Conservation (phyloP, 2,888 invertebrate genomes). For the Aplocera efformata region DNA sequence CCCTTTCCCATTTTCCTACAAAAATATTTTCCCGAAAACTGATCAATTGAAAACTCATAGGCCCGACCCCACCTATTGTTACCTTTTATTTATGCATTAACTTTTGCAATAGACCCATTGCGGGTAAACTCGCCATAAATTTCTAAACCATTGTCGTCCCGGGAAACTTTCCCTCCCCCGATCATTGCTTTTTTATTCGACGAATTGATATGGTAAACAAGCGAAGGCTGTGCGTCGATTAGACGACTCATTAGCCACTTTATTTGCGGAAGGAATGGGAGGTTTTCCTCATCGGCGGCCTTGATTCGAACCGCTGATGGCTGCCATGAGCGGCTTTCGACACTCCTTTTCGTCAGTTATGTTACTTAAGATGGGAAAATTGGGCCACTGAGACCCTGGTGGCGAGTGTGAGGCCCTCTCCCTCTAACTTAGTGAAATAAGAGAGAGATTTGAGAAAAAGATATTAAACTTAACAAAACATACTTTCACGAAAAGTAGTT, state of each 20-base stretch:
- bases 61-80: slow-evolving; percentile 54
- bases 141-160: slow-evolving; percentile 46
- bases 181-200: slow-evolving; percentile 47
- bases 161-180: slow-evolving; percentile 34
- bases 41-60: slow-evolving; percentile 20
- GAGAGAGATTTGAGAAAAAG: too few species aligned
- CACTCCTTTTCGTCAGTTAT: too few species aligned
- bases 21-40: slow-evolving; percentile 15
- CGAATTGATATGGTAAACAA: slow-evolving; percentile 58
- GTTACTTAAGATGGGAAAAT: too few species aligned
- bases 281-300: slow-evolving; percentile 5
- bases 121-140: slow-evolving; percentile 53
- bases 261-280: slow-evolving; percentile 22
- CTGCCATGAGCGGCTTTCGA: too few species aligned
- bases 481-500: too few species aligned
- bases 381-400: too few species aligned
- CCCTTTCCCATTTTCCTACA: slow-evolving; percentile 15
- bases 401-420: too few species aligned
- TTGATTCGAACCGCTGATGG: slow-evolving; percentile 1
- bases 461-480: too few species aligned
- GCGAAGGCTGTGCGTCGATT: slow-evolving; percentile 42
- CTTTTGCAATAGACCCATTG: slow-evolving; percentile 69
- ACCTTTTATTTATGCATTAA: slow-evolving; percentile 76
- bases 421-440: too few species aligned
- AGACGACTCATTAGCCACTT: slow-evolving; percentile 49